These are phyloP conservation scores for Carterocephalus palaemon DNA, from an alignment of 2,888 invertebrate species.

Conservation along the genomic window DNA sequence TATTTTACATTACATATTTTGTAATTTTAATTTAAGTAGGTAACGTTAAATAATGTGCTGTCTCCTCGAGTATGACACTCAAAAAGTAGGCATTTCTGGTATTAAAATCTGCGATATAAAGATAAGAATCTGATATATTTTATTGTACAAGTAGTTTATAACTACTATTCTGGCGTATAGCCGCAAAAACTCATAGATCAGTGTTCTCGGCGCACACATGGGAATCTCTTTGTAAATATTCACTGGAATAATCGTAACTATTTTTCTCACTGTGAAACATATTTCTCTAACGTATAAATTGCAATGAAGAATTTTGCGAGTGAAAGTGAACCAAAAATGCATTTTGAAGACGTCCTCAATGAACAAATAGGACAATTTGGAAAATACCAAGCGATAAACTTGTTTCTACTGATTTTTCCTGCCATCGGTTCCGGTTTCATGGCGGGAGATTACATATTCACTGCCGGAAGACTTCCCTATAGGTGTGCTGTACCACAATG, in stretches of 20 bases:
- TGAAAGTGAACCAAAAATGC: constrained; percentile 42
- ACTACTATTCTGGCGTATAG: constrained; percentile 7
- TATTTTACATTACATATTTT: too few relatives aligned
- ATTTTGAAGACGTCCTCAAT: constrained; percentile 58
- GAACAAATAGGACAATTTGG: constrained; percentile 61
- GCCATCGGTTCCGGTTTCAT: constrained; percentile 57
- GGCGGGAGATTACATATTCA: constrained; percentile 66
- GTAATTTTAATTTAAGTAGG: too few relatives aligned
- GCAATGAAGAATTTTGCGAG: constrained; percentile 39
- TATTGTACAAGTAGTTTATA: constrained; percentile 27
- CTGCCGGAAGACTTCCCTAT: constrained; percentile 58
- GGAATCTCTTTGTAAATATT: not conserved
- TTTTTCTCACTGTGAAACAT: not conserved
- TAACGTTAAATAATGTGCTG: constrained; percentile 3
- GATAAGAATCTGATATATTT: constrained; percentile 35
- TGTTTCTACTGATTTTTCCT: constrained; percentile 51
- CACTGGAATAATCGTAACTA: not conserved
- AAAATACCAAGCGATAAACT: constrained; percentile 57
- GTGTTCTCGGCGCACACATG: constrained; percentile 5
- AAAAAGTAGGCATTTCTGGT: too few relatives aligned
- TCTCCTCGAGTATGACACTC: too few relatives aligned
- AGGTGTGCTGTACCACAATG: constrained; percentile 59
- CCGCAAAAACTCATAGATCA: constrained; percentile 11
- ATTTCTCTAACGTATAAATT: not conserved
- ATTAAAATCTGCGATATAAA: constrained; percentile 24